Percentiles rank a stretch among this genome's conserved stretches.
These are phyloP conservation scores for Agelastica alni DNA, from an alignment of 2,888 invertebrate genomes.

Conservation along the genomic window DNA sequence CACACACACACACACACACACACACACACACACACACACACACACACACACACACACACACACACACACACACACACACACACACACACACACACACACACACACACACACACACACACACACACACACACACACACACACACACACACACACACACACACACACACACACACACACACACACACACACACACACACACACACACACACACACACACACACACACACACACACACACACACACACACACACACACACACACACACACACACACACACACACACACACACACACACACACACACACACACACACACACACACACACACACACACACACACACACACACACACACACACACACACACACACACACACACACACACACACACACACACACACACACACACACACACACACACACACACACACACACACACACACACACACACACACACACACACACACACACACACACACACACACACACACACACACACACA, in stretches of 20 bases:
- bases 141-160: neutral
- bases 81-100: neutral
- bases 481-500: neutral
- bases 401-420: neutral
- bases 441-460: neutral
- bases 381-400: neutral
- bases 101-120: neutral
- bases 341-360: neutral
- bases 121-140: neutral
- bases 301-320: neutral
- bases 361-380: neutral
- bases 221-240: neutral
- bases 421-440: neutral
- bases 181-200: neutral
- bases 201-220: neutral
- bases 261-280: neutral
- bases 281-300: neutral
- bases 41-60: neutral
- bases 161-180: neutral
- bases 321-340: neutral
- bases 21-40: neutral
- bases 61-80: neutral
- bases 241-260: neutral
- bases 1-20: neutral
- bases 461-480: neutral